These are phyloP conservation scores for Amorpha juglandis DNA, from an alignment of 2,888 invertebrate species.

Conservation along the genomic window DNA sequence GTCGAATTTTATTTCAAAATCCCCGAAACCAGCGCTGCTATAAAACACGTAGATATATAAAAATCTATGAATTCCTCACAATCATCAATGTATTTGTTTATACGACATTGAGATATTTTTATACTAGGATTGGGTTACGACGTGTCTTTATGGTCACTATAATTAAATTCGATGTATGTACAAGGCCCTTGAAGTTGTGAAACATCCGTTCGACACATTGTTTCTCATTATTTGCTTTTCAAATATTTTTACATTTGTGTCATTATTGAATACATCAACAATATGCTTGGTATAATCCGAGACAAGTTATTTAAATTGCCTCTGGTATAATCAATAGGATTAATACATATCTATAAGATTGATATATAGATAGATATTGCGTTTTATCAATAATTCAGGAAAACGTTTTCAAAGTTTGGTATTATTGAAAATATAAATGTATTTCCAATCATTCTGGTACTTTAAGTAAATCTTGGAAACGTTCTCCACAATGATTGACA, in stretches of 20 bases:
- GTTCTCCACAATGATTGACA: too few relatives aligned
- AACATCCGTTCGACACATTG: constrained; percentile 13
- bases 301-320: too few relatives aligned
- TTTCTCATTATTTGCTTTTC: not conserved
- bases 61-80: constrained; percentile 11
- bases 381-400: too few relatives aligned
- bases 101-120: constrained; percentile 18
- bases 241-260: not conserved
- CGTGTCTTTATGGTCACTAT: not conserved
- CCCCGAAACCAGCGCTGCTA: not conserved
- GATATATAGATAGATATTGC: too few relatives aligned
- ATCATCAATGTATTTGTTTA: constrained; percentile 10
- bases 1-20: constrained; percentile 4
- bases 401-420: too few relatives aligned
- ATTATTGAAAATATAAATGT: too few relatives aligned
- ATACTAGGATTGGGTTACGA: not conserved
- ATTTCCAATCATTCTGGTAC: too few relatives aligned
- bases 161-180: not conserved
- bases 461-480: too few relatives aligned
- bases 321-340: too few relatives aligned
- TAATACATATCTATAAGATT: too few relatives aligned
- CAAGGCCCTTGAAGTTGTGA: constrained; percentile 6
- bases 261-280: not conserved
- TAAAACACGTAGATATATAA: not conserved
- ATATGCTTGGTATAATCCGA: not conserved